A percentile compares a stretch with the other conserved stretches of the same genome.
Conservation (phyloP, 2,113 vertebrate genomes). For the Psilopsiagon aymara region DNA sequence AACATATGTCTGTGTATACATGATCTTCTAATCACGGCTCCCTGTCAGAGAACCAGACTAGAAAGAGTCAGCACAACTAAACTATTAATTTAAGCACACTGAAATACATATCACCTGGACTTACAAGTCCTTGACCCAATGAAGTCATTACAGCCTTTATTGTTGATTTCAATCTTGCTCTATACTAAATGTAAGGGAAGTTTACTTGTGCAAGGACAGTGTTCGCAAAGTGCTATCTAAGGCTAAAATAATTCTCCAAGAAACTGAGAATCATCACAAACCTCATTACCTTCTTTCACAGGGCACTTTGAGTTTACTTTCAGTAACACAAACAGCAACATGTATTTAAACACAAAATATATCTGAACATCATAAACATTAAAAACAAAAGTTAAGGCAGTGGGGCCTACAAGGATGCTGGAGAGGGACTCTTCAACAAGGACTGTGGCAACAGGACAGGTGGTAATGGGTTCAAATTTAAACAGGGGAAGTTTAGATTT, state of each 20-base stretch:
- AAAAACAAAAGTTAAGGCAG: background rate
- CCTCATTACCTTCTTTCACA: background rate
- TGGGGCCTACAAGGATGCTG: background rate
- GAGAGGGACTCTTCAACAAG: background rate
- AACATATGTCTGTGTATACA: background rate
- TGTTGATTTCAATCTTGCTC: background rate
- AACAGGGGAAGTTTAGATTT: background rate
- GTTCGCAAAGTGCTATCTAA: background rate
- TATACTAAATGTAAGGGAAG: background rate
- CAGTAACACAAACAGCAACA: background rate
- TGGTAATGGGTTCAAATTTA: background rate
- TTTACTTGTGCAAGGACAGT: background rate
- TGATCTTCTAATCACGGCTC: background rate
- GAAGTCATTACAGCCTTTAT: background rate
- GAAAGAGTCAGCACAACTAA: background rate
- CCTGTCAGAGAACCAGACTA: background rate
- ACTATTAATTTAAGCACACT: background rate
- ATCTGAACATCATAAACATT: background rate
- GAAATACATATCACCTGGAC: background rate
- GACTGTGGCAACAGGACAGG: background rate
- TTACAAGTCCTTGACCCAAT: background rate
- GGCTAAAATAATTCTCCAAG: background rate
- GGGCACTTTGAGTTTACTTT: background rate
- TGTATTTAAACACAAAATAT: background rate
- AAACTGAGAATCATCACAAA: background rate